Base-by-base conservation (phyloP, 2,113 vertebrate species). In the Chionomys nivalis region DNA sequence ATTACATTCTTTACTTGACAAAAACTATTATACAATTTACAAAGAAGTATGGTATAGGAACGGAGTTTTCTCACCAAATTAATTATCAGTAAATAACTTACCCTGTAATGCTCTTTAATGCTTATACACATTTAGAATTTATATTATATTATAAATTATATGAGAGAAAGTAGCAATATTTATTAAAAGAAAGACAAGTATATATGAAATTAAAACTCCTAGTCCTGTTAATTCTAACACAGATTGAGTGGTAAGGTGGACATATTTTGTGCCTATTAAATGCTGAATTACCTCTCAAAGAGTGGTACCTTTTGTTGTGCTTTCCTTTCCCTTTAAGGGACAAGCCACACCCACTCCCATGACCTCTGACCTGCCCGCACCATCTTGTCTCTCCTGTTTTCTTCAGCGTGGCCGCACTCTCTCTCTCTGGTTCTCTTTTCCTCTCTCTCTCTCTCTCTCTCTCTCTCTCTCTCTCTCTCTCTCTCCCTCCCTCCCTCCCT, bases 151-250 rank as follows among this genome's bases (percentile, higher is more conserved):
- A 52, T 52, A 52, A 52, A 52, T 19, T 68, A 65, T 65, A 68
- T 28, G 87, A 97, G 42, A 89, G 24, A 93, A 91, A 88, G 81
- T 94, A 8, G 49, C 61, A 82, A 33, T 78, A 13, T 65, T 78
- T 8, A 58, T n/a, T 78, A 36, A 87, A 70, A 39, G 19, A 39
- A 77, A 87, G 44, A 17, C 58, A 12, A n/a, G 5, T 87, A 23
- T 66, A 89, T 95, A 52, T 1, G 90, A 73, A 73, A 90, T 66
- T 78, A 39, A 72, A 95, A 72, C 24, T 39, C 23, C 3, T 61
- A 58, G 47, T 73, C 39, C 26, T 12, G 81, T 0, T 58, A 70
- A 70, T 68, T 87, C n/a, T 44, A 91, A 58, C 13, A 81, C 70
- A 23, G 78, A 58, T 39, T 86, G 66, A 82, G 5, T 63, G 2